Conservation (phyloP, 2,797 vertebrate genomes). For the Rhynchonycteris naso region DNA sequence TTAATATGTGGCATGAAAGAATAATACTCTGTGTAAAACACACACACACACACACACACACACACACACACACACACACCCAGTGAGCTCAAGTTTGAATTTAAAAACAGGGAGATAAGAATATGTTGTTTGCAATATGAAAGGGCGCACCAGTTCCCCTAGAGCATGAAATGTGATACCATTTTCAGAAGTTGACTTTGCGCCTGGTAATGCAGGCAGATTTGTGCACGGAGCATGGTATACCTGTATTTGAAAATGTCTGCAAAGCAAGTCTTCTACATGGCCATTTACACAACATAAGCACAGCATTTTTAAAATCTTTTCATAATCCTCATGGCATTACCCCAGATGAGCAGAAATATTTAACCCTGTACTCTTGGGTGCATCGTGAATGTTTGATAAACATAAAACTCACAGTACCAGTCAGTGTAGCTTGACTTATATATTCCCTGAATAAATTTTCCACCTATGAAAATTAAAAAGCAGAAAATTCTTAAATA, state of each 20-base stretch:
- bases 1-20: conserved; percentile 12
- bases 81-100: conserved; percentile 1
- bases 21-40: conserved; percentile 15
- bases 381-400: neutral
- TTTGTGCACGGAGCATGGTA: neutral
- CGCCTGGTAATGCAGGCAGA: neutral
- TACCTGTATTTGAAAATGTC: neutral
- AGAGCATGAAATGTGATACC: neutral
- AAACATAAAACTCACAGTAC: conserved; percentile 29
- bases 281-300: neutral
- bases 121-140: neutral
- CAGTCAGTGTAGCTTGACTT: neutral
- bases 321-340: neutral
- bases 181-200: conserved; percentile 6
- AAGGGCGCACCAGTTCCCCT: neutral
- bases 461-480: neutral
- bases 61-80: neutral
- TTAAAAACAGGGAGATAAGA: conserved; percentile 23
- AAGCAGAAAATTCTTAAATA: neutral
- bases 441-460: conserved; percentile 3
- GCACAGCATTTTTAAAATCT: neutral
- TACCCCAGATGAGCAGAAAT: conserved; percentile 41
- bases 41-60: too few relatives aligned
- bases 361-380: neutral
- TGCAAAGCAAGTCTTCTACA: conserved; percentile 24